Percentiles rank a stretch among this genome's conserved stretches.
These are phyloP conservation scores for Hydroisotoma schaefferi DNA, from an alignment of 2,888 invertebrate species.

Conservation along the genomic window DNA sequence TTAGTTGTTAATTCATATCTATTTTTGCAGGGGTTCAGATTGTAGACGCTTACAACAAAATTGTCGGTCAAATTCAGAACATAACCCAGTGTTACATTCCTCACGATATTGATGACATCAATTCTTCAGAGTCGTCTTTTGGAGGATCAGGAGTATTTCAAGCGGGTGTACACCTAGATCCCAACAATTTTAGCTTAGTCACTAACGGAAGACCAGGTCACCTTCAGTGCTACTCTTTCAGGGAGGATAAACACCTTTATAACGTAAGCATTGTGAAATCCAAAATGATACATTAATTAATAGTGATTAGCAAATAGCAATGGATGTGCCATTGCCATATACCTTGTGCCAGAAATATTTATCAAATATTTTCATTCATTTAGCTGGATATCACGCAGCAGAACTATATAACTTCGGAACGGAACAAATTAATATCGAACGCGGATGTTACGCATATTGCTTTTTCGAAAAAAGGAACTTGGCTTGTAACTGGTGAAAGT, in stretches of 20 bases:
- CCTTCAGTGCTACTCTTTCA: slow-evolving; percentile 68
- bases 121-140: slow-evolving; percentile 56
- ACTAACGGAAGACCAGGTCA: slow-evolving; percentile 70
- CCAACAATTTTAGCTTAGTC: slow-evolving; percentile 63
- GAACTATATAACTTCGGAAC: slow-evolving; percentile 66
- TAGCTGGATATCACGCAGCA: slow-evolving; percentile 68
- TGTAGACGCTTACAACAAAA: slow-evolving; percentile 53
- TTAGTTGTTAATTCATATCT: too few species aligned
- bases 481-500: slow-evolving; percentile 65
- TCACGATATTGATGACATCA: slow-evolving; percentile 54
- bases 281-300: not conserved
- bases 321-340: too few species aligned
- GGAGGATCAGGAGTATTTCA: slow-evolving; percentile 44
- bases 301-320: too few species aligned
- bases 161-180: slow-evolving; percentile 59
- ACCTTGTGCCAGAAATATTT: too few species aligned
- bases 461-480: slow-evolving; percentile 63
- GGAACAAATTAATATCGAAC: slow-evolving; percentile 60
- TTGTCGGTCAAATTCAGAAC: slow-evolving; percentile 64
- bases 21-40: slow-evolving; percentile 54
- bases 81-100: slow-evolving; percentile 61
- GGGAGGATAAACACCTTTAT: slow-evolving; percentile 64
- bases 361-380: slow-evolving; percentile 40
- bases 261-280: slow-evolving; percentile 59
- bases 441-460: slow-evolving; percentile 65